Evolutionary conservation across 2,113 vertebrate genomes (phyloP).

Genomic region (Macquaria ambigua): DNA sequence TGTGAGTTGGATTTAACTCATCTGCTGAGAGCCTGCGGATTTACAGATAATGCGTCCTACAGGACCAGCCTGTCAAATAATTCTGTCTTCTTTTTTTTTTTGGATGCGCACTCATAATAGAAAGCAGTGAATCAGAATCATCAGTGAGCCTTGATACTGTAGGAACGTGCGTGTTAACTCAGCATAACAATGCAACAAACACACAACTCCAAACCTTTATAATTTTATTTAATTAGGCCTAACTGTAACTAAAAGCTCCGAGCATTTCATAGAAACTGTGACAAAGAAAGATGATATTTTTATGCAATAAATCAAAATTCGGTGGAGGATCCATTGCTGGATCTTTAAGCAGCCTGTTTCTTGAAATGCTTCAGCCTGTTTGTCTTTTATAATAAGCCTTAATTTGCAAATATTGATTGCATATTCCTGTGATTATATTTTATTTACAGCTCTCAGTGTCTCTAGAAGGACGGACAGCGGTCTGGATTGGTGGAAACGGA

Average conservation of each 20-base stretch:
- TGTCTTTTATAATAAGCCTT: background rate
- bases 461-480: background rate
- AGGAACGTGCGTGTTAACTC: background rate
- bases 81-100: background rate
- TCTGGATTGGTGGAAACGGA: background rate
- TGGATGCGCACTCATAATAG: background rate
- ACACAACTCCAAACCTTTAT: background rate
- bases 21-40: background rate
- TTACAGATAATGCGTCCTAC: background rate
- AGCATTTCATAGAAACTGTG: background rate
- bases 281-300: background rate
- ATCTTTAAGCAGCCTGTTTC: background rate
- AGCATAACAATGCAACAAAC: background rate
- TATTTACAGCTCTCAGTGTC: background rate
- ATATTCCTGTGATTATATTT: background rate
- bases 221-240: background rate
- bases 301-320: background rate
- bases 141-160: background rate
- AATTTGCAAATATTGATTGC: background rate
- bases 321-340: background rate
- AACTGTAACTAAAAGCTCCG: background rate
- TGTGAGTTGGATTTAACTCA: background rate
- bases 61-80: background rate
- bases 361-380: slow-evolving; percentile 18
- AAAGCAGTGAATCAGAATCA: background rate